These are phyloP conservation scores for Paradisaea rubra DNA, from an alignment of 2,113 vertebrate genomes.

Conservation along the genomic window DNA sequence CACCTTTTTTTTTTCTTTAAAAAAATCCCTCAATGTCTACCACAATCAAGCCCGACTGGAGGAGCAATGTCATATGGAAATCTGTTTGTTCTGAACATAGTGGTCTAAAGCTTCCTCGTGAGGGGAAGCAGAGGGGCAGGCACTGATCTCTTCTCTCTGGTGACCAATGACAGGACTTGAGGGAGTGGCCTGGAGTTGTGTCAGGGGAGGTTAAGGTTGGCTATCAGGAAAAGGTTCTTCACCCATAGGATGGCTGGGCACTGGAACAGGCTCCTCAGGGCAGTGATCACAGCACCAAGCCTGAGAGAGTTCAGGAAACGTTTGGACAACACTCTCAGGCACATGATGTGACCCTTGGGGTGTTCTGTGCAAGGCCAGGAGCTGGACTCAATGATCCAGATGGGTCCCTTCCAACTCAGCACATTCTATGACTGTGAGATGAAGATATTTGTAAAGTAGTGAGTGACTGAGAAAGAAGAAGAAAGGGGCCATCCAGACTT, in stretches of 20 bases:
- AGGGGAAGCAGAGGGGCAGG: not conserved
- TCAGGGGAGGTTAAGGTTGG: accelerated
- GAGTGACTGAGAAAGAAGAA: not conserved
- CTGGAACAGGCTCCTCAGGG: not conserved
- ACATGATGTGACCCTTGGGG: not conserved
- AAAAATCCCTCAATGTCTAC: not conserved
- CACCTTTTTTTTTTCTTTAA: not conserved
- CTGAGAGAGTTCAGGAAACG: accelerated
- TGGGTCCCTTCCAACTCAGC: not conserved
- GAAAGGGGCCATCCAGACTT: not conserved
- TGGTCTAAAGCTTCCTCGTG: accelerated
- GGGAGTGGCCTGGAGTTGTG: accelerated
- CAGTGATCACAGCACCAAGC: not conserved
- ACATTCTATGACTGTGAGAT: not conserved
- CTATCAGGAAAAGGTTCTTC: accelerated
- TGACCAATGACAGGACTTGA: not conserved
- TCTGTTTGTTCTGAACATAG: not conserved
- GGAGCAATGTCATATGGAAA: not conserved
- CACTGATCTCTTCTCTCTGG: not conserved
- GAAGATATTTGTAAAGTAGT: too few species aligned
- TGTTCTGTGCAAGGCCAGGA: not conserved
- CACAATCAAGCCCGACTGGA: not conserved
- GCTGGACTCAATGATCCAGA: accelerated
- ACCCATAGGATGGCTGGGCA: accelerated
- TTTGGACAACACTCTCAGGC: accelerated